phyloP scores from a whole-genome alignment of 2,888 invertebrate species.

The Yponomeuta evonymella region DNA sequence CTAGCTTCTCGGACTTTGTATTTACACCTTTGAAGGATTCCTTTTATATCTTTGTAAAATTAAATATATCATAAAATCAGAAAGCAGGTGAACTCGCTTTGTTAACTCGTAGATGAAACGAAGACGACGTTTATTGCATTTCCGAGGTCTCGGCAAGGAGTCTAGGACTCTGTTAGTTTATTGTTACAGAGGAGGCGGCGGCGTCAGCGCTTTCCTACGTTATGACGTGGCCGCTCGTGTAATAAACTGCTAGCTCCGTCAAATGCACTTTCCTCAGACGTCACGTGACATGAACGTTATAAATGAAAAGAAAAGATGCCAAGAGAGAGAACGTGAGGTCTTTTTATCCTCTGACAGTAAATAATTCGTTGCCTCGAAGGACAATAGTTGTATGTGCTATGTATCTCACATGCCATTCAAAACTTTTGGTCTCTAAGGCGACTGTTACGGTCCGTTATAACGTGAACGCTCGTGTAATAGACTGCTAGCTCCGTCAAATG shows the following conservation, averaged over 20 bases:
- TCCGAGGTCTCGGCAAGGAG: not conserved
- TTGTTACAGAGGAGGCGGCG: not conserved
- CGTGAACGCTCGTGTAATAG: not conserved
- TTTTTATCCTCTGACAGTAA: too few species aligned
- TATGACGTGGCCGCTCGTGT: not conserved
- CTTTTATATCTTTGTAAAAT: not conserved
- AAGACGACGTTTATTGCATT: conserved; percentile 3
- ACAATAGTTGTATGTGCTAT: too few species aligned
- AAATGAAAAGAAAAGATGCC: not conserved
- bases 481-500: not conserved
- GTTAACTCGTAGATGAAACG: not conserved
- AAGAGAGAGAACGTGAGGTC: not conserved
- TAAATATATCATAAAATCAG: not conserved
- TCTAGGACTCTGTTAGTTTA: not conserved
- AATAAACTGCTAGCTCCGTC: not conserved
- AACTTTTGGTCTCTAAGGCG: too few species aligned
- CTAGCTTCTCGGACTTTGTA: too few species aligned
- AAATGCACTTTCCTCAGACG: conserved; percentile 1
- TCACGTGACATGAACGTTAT: not conserved
- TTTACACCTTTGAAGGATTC: too few species aligned
- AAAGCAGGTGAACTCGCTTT: not conserved
- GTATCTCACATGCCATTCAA: too few species aligned
- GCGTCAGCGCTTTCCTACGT: not conserved
- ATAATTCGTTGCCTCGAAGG: too few species aligned
- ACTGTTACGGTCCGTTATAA: not conserved